Base-by-base conservation (phyloP, 2,797 vertebrate genomes). In the Gymnoscopelus braueri region DNA sequence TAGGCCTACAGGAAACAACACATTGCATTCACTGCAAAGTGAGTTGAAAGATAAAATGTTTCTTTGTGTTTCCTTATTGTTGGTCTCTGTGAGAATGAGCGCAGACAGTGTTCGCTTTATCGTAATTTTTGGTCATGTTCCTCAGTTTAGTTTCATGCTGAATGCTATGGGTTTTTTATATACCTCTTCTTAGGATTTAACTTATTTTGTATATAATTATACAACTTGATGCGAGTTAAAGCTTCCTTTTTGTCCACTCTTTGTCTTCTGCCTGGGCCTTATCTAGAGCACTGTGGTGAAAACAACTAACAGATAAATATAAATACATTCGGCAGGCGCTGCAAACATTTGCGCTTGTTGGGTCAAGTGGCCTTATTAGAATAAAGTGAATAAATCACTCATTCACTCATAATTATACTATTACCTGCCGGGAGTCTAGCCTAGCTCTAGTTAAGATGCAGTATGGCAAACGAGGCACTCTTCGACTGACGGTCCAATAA, bases 191-290 rank as follows among this genome's bases (percentile, higher is more conserved):
- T 78, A 80, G 23, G 74, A 26, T 70, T 10, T 84, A 85, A 86
- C 51, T 87, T 88, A 83, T 88, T 84, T 52, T 84, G 67, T 82
- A 80, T 39, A 68, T 80, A 49, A 32, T 85, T 54, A 9, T 51
- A n/a, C 52, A 29, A 10, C 7, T 14, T 10, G 35, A 26, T 8
- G 29, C 13, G 35, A 44, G 39, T 44, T 44, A 44, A 9, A 44
- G 39, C 9, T 44, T 44, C 39, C 39, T 44, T 44, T 44, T 44
- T 8, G 7, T 44, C 39, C 7, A 10, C 39, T 10, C 39, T 29
- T 44, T 9, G 26, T 48, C 14, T 60, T 26, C 24, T 2, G 14
- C 32, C 12, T 8, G 15, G 59, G 9, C 39, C 8, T 23, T 23
- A 48, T 48, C 57, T 44, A 44, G 39, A 44, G 35, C 1, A 11